Conservation (phyloP, 2,888 invertebrate genomes). For the Itoplectis maculator region DNA sequence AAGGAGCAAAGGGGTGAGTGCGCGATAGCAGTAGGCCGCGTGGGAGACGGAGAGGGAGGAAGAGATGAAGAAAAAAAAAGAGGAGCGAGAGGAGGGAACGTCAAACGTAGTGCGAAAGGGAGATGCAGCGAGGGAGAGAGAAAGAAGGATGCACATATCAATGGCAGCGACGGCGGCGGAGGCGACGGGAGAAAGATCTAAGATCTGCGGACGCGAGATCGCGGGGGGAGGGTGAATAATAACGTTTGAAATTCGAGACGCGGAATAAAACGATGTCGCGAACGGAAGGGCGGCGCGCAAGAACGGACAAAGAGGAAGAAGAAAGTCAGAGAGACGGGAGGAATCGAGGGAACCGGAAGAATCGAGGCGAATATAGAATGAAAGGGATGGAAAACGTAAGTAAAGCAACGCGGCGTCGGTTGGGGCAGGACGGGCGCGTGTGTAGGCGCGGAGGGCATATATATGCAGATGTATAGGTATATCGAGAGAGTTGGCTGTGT, state of each 20-base stretch:
- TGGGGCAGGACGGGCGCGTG: not conserved
- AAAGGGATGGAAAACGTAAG: constrained; percentile 35
- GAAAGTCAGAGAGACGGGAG: constrained; percentile 29
- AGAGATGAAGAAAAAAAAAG: not conserved
- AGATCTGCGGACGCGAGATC: constrained; percentile 62
- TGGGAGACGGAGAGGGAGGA: not conserved
- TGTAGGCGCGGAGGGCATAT: constrained; percentile 17
- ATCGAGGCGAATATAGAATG: constrained; percentile 54
- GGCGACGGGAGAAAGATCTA: constrained; percentile 62
- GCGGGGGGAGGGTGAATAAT: constrained; percentile 83
- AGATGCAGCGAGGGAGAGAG: not conserved
- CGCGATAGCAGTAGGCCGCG: constrained; percentile 20
- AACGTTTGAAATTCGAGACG: constrained; percentile 83
- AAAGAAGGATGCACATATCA: constrained; percentile 33
- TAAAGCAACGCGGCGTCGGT: constrained; percentile 19
- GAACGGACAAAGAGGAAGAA: constrained; percentile 32
- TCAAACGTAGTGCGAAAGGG: not conserved
- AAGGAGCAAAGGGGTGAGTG: constrained; percentile 3
- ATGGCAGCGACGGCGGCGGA: constrained; percentile 23
- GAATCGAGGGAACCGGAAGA: constrained; percentile 47
- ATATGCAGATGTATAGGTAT: constrained; percentile 4
- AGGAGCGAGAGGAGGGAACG: not conserved
- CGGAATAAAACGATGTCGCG: constrained; percentile 82
- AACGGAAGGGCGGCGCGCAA: constrained; percentile 65
- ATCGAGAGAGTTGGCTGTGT: constrained; percentile 26